phyloP scores from a whole-genome alignment of 2,888 invertebrate genomes.

The Drosophila peninsularis region DNA sequence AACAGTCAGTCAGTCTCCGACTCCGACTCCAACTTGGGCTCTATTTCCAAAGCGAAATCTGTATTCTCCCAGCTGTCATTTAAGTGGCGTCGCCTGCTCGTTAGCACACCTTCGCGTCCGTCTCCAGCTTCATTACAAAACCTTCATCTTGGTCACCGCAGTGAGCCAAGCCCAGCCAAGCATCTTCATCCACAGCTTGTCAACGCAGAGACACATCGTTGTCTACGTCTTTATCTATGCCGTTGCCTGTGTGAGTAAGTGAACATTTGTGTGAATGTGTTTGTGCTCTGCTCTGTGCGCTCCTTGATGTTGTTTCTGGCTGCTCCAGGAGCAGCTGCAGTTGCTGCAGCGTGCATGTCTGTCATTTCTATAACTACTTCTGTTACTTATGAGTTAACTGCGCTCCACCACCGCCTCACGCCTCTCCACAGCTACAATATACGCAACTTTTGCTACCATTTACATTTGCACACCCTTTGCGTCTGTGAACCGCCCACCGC shows the following conservation, averaged over 20 bases:
- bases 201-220: constrained; percentile 49
- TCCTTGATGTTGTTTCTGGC: constrained; percentile 21
- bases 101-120: constrained; percentile 62
- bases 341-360: constrained; percentile 53
- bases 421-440: constrained; percentile 12
- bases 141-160: constrained; percentile 32
- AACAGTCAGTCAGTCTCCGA: constrained; percentile 15
- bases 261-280: not conserved
- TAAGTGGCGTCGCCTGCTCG: constrained; percentile 76
- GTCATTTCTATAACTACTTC: constrained; percentile 79
- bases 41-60: constrained; percentile 26
- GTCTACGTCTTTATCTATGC: constrained; percentile 47
- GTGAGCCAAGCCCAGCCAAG: constrained; percentile 35
- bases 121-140: constrained; percentile 16
- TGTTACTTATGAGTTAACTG: constrained; percentile 77
- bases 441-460: constrained; percentile 59
- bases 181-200: constrained; percentile 61
- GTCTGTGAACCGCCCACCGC: too few species aligned
- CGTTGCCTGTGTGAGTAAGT: constrained; percentile 6
- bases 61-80: constrained; percentile 65
- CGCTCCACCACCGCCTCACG: constrained; percentile 11
- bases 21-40: not conserved
- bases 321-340: constrained; percentile 37
- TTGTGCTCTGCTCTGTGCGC: constrained; percentile 9
- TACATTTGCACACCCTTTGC: constrained; percentile 24